Percentiles rank a stretch among this genome's conserved stretches.
Evolutionary conservation across 1,140 invertebrate species (phyloP).

Genomic region (Drosophila nebulosa): DNA sequence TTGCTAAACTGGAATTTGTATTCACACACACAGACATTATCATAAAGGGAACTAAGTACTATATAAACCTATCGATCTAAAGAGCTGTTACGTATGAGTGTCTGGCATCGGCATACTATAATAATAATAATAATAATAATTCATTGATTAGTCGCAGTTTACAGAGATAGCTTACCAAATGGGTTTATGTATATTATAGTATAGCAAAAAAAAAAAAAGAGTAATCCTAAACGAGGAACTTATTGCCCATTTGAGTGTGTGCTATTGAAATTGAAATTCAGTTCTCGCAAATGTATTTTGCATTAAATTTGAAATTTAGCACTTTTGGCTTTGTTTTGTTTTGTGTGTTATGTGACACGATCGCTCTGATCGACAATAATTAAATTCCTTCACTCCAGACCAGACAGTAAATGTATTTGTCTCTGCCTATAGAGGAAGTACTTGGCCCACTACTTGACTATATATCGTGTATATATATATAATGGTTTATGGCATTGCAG

Average conservation of each 20-base stretch:
- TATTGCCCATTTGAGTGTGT: neutral
- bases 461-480: neutral
- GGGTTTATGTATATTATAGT: neutral
- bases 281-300: neutral
- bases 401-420: neutral
- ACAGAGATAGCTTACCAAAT: neutral
- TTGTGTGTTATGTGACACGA: neutral
- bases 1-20: too few species aligned
- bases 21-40: too few species aligned
- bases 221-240: neutral
- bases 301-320: neutral
- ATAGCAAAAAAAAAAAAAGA: neutral
- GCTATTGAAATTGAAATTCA: neutral
- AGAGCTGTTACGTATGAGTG: too few species aligned
- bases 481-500: neutral
- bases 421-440: neutral
- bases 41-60: too few species aligned
- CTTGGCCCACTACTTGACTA: neutral
- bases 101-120: neutral
- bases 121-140: neutral
- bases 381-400: neutral
- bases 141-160: neutral
- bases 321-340: constrained; percentile 4
- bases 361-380: neutral
- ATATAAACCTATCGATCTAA: too few species aligned